Evolutionary conservation across 2,797 vertebrate genomes (phyloP).

Genomic region (Iguana delicatissima): DNA sequence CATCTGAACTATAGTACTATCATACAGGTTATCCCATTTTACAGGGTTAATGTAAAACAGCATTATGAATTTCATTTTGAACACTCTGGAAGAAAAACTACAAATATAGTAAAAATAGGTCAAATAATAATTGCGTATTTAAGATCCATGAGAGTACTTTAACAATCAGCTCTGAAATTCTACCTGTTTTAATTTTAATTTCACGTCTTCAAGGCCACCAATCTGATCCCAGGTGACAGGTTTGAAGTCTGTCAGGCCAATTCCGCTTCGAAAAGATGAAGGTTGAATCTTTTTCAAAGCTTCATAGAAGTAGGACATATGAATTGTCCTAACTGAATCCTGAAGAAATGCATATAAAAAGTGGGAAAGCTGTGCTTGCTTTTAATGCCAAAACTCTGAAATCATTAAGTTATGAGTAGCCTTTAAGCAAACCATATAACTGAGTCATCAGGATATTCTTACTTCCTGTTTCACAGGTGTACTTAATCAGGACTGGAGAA

Average conservation of each 20-base stretch:
- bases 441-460: not conserved
- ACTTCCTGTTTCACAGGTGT: too few species aligned
- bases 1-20: not conserved
- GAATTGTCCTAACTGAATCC: slow-evolving; percentile 69
- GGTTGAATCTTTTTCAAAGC: slow-evolving; percentile 89
- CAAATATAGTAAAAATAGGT: not conserved
- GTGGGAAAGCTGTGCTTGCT: not conserved
- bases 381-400: not conserved
- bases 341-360: slow-evolving; percentile 65
- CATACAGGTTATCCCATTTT: not conserved
- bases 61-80: not conserved
- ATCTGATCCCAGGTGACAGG: slow-evolving; percentile 91
- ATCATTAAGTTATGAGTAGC: not conserved
- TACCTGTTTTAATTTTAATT: slow-evolving; percentile 93
- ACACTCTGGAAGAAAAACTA: not conserved
- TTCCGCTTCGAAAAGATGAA: slow-evolving; percentile 87
- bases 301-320: slow-evolving; percentile 85
- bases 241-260: slow-evolving; percentile 87
- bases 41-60: too few species aligned
- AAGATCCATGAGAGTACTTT: not conserved
- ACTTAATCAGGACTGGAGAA: too few species aligned
- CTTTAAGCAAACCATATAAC: not conserved
- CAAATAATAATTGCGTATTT: not conserved
- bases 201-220: slow-evolving; percentile 93
- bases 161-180: not conserved